These are phyloP conservation scores for Pituophis catenifer DNA, from an alignment of 2,113 vertebrate species.

Conservation along the genomic window DNA sequence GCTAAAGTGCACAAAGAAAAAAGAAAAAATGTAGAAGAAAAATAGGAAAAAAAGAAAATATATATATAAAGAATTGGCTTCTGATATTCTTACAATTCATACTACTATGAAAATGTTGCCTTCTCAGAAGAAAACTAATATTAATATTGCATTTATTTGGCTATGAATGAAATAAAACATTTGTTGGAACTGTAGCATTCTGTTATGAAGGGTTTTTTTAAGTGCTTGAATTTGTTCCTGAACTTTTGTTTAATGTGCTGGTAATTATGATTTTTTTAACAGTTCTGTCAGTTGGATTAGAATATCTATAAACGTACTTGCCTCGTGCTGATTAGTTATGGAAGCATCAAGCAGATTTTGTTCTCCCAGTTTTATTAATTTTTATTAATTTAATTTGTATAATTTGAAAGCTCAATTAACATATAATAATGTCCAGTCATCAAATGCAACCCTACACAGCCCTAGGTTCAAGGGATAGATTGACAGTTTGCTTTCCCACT, in stretches of 20 bases:
- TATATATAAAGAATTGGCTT: not conserved
- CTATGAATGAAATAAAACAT: not conserved
- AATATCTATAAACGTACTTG: not conserved
- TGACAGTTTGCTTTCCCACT: not conserved
- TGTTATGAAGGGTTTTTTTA: not conserved
- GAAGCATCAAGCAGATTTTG: not conserved
- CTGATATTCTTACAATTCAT: not conserved
- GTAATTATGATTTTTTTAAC: not conserved
- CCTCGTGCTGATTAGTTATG: not conserved
- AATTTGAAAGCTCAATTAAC: not conserved
- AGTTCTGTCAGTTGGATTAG: not conserved
- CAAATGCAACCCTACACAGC: not conserved
- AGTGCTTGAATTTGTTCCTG: not conserved
- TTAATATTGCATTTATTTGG: not conserved
- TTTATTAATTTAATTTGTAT: too few relatives aligned
- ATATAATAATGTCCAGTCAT: not conserved
- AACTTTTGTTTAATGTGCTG: not conserved
- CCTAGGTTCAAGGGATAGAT: not conserved
- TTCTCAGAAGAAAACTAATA: not conserved
- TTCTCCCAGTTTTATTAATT: not conserved
- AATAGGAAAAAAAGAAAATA: not conserved
- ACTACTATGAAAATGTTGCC: not conserved
- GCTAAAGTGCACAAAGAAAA: not conserved
- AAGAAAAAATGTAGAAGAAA: not conserved
- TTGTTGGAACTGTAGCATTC: not conserved